A percentile compares a stretch with the other conserved stretches of the same genome.
phyloP scores from a whole-genome alignment of 2,113 vertebrate genomes.

The Perognathus longimembris region DNA sequence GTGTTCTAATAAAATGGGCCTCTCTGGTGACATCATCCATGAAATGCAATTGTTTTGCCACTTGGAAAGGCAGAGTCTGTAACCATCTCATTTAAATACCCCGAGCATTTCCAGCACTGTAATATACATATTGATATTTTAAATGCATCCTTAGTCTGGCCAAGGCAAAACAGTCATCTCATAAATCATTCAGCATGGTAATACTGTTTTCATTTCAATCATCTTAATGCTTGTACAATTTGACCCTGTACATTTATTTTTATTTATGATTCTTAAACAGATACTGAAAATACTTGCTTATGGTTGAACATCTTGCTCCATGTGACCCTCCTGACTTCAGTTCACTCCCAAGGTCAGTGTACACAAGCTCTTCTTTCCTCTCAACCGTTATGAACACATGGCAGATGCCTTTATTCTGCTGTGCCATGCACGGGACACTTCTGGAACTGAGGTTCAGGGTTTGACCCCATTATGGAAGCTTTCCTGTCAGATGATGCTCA shows the following conservation, averaged over 20 bases:
- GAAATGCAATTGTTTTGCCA: constrained; percentile 55
- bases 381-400: neutral
- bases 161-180: constrained; percentile 48
- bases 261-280: constrained; percentile 43
- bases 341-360: neutral
- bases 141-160: constrained; percentile 27
- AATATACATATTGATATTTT: constrained; percentile 66
- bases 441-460: constrained; percentile 18
- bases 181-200: constrained; percentile 62
- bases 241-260: constrained; percentile 36
- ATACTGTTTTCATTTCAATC: constrained; percentile 60
- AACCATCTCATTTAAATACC: constrained; percentile 59
- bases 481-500: constrained; percentile 37
- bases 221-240: constrained; percentile 59
- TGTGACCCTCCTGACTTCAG: neutral
- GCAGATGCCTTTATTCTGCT: neutral
- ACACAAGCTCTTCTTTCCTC: neutral
- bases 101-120: constrained; percentile 13
- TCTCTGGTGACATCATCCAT: constrained; percentile 49
- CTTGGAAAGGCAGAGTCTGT: constrained; percentile 39
- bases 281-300: constrained; percentile 25
- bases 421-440: neutral
- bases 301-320: neutral
- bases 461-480: constrained; percentile 33
- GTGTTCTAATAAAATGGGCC: constrained; percentile 30